A percentile compares a stretch with the other conserved stretches of the same genome.
These are phyloP conservation scores for Myotis daubentonii DNA, from an alignment of 2,797 vertebrate species.

Conservation along the genomic window DNA sequence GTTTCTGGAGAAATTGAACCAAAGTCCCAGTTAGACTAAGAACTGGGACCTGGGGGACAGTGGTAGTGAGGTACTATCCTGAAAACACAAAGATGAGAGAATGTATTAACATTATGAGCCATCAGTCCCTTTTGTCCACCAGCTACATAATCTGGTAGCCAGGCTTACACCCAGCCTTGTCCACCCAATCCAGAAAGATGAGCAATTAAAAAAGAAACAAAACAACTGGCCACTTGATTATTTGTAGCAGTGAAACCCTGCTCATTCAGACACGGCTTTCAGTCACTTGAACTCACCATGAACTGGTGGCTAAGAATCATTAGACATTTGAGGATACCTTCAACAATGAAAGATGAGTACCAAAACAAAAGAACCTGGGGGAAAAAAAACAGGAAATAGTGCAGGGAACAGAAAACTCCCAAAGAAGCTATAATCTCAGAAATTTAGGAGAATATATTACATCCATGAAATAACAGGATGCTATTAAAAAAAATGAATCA, in stretches of 20 bases:
- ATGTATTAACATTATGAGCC: background rate
- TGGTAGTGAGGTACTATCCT: background rate
- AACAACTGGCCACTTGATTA: background rate
- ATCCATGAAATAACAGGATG: conserved; percentile 5
- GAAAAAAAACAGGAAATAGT: background rate
- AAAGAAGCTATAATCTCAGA: background rate
- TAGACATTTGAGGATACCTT: background rate
- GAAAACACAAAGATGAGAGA: background rate
- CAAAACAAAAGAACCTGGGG: background rate
- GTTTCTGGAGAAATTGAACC: background rate
- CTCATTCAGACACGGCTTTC: background rate
- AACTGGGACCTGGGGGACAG: background rate
- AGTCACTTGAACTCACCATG: background rate
- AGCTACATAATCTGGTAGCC: background rate
- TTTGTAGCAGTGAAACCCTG: background rate
- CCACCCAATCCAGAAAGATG: background rate
- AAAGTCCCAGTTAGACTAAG: background rate
- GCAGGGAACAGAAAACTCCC: background rate
- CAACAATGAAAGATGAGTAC: background rate
- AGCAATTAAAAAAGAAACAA: background rate
- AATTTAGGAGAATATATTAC: background rate
- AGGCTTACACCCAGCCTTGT: background rate
- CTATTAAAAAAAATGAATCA: background rate
- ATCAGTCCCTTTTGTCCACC: background rate
- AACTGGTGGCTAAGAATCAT: background rate